Evolutionary conservation across 2,797 vertebrate genomes (phyloP), one percentile per base, ranked within the genome.

Genomic region (Lithobates pipiens): DNA sequence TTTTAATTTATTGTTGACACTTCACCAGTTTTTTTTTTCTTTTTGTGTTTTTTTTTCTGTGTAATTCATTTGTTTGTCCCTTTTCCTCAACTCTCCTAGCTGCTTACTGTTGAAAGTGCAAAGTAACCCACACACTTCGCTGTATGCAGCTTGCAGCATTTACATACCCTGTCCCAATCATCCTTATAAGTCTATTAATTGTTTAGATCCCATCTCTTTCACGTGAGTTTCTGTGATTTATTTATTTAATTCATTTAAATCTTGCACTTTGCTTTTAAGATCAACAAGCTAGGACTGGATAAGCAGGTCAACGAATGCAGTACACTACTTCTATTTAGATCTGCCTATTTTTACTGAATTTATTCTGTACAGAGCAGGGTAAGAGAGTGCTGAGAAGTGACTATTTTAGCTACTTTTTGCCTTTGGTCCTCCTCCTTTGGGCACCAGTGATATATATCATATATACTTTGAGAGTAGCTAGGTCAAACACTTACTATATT

Each of bases 181-280:
- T 8, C n/a, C 50, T 69, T 39, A 39, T 77, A 39, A 67, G 11
- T 32, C 39, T 61, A 29, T 57, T 70, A 39, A 63, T 84, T 57
- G 32, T 39, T 63, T 78, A n/a, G 73, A 29, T 18, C 21, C 65
- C 46, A 25, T 36, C 32, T 76, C 39, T 34, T 36, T 77, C 44
- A 77, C 67, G 65, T 50, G 16, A 32, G 76, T 79, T 77, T 79
- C 29, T 74, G 70, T 84, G 32, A 72, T 72, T 61, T 39, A 61
- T 81, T 71, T 70, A 21, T 69, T 68, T 70, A 3, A 65, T 54
- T 42, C 65, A 34, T 63, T 25, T 13, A 18, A 72, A 36, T 44
- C 68, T 77, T 77, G 44, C 44, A 39, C 44, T 77, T 84, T 77
- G 65, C n/a, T 77, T 57, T 78, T 84, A 44, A 78, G 76, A 85